Percentiles rank a stretch among this genome's conserved stretches.
Evolutionary conservation across 1,140 invertebrate species (phyloP).

Genomic region (Drosophila quadrilineata): DNA sequence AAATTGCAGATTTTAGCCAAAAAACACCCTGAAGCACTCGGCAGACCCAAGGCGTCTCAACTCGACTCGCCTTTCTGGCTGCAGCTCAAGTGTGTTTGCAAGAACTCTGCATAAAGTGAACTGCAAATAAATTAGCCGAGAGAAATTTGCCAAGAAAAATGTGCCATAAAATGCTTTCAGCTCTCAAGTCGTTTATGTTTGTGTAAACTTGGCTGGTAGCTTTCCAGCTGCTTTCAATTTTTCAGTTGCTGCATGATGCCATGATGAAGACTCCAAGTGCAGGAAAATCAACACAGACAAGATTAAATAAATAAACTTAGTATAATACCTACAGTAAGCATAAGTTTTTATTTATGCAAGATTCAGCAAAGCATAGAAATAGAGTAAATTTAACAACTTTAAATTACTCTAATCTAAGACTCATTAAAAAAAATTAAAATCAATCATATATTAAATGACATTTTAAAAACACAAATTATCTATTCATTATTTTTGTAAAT

Average conservation of each 20-base stretch:
- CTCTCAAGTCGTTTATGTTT: slow-evolving; percentile 35
- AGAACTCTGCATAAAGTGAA: slow-evolving; percentile 47
- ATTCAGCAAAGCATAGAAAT: too few species aligned
- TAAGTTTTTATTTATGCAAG: too few species aligned
- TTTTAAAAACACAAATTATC: too few species aligned
- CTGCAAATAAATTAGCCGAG: slow-evolving; percentile 65
- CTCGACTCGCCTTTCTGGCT: neutral
- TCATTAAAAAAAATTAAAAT: too few species aligned
- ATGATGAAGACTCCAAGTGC: neutral
- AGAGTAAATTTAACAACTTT: too few species aligned
- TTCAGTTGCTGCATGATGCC: neutral
- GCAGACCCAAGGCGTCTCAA: too few species aligned
- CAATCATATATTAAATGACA: too few species aligned
- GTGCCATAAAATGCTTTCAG: slow-evolving; percentile 48
- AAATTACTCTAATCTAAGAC: too few species aligned
- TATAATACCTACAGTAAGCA: too few species aligned
- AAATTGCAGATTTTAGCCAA: slow-evolving; percentile 20
- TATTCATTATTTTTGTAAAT: too few species aligned
- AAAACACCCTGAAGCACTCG: neutral
- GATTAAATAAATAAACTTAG: neutral
- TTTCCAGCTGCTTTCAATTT: neutral
- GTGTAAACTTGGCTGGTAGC: slow-evolving; percentile 18
- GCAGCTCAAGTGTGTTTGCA: slow-evolving; percentile 44
- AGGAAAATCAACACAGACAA: neutral
- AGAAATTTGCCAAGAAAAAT: slow-evolving; percentile 49